Base-by-base conservation (phyloP, 2,113 vertebrate species). In the Sapajus apella region DNA sequence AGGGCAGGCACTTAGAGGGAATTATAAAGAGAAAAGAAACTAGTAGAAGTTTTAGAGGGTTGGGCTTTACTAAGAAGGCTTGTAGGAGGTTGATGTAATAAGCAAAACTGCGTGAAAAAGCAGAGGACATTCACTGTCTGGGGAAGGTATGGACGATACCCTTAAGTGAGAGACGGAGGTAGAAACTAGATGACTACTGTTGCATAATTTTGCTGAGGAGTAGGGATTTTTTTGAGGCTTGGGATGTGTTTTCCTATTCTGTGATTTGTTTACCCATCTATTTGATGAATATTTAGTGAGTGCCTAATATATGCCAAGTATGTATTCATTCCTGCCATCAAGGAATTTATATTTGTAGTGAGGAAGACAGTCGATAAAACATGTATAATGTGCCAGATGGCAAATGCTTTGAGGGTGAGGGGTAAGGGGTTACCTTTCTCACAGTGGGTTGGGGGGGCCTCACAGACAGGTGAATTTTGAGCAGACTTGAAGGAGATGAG, bases 211-310 rank as follows among this genome's bases (percentile, higher is more conserved):
- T 94, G 45, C 58, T 45, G 27, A 91, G 61, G n/a, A 52, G 55
- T 55, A 58, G 14, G 52, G 52, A 52, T 52, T 16, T 52, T 73
- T 91, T 35, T 66, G 81, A 68, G 2, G 5, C 5, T 45, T 85
- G 37, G 27, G 27, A 20, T 95, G 30, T 94, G 17, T 82, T 92
- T 87, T 87, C 43, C 72, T 93, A 0, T 68, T 84, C 64, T 68
- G 25, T 82, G 43, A 64, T 96, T 91, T 94, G 52, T 93, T 93
- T 84, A 68, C 18, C 89, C 12, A 20, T 90, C 47, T 73, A 8
- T 95, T 89, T 47, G 30, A 21, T 89, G 70, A 70, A 61, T 87
- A 40, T 75, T 89, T 37, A 85, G 91, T 18, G 25, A 72, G n/a
- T 66, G 40, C 32, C 77, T 87, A 72, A 37, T 92, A 43, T 73